A percentile compares a stretch with the other conserved stretches of the same genome.
These are phyloP conservation scores for Eustalomyia histrio DNA, from an alignment of 2,888 invertebrate genomes.

Conservation along the genomic window DNA sequence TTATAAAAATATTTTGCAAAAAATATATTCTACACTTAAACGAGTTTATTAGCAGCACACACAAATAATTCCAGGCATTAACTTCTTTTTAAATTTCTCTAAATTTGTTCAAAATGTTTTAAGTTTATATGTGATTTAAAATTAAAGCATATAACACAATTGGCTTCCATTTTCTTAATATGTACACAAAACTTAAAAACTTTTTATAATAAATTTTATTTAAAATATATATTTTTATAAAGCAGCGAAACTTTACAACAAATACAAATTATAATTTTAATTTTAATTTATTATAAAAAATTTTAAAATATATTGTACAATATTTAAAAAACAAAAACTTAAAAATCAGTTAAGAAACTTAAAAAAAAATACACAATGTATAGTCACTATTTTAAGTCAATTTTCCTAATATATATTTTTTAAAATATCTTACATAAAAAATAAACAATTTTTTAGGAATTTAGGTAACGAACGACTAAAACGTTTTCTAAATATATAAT, in stretches of 20 bases:
- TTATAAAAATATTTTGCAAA: no score
- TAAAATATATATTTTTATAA: constrained; percentile 49
- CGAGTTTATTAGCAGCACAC: no score
- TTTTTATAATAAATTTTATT: background rate
- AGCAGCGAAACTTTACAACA: constrained; percentile 53
- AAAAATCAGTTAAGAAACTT: constrained; percentile 7
- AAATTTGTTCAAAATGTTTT: constrained; percentile 20
- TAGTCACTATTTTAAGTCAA: constrained; percentile 80
- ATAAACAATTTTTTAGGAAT: constrained; percentile 25
- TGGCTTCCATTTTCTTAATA: constrained; percentile 39
- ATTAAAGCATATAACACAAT: constrained; percentile 30
- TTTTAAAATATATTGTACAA: constrained; percentile 7
- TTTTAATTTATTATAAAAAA: constrained; percentile 17
- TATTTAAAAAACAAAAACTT: background rate
- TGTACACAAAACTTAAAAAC: background rate
- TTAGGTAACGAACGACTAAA: constrained; percentile 56
- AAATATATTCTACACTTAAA: no score
- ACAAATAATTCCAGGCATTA: no score
- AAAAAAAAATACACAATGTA: constrained; percentile 73
- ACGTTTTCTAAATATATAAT: constrained; percentile 36
- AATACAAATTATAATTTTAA: constrained; percentile 42
- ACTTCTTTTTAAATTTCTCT: no score
- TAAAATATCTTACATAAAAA: constrained; percentile 44
- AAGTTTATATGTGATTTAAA: constrained; percentile 38
- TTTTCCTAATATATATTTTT: constrained; percentile 70